Percentiles rank a stretch among this genome's conserved stretches.
These are phyloP conservation scores for Palythoa caribaeorum DNA, from an alignment of 92 coral and sea anemone genomes.

Conservation along the genomic window DNA sequence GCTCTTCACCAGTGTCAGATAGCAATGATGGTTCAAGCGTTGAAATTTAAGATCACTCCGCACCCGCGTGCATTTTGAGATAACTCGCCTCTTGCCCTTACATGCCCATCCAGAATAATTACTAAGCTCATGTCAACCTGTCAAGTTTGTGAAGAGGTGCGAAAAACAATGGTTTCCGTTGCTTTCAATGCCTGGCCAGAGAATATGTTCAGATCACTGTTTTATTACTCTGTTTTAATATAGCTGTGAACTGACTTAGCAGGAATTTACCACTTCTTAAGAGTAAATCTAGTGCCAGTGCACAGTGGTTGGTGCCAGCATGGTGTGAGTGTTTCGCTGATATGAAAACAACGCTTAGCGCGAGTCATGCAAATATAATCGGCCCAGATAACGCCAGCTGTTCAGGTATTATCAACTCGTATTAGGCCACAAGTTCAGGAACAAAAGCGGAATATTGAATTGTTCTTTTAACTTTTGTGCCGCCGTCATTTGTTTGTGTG, in stretches of 20 bases:
- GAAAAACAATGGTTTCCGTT: conserved; percentile 35
- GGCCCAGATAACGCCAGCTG: conserved; percentile 38
- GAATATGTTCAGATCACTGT: conserved; percentile 3
- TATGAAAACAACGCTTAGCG: background rate
- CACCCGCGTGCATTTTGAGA: conserved; percentile 44
- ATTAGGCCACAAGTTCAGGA: conserved; percentile 21
- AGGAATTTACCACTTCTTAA: conserved; percentile 29
- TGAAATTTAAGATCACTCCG: conserved; percentile 38
- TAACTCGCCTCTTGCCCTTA: conserved; percentile 53
- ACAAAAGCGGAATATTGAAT: conserved; percentile 29
- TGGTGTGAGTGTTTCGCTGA: background rate
- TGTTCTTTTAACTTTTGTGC: conserved; percentile 17
- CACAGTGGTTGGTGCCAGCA: conserved; percentile 1
- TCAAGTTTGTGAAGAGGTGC: conserved; percentile 56
- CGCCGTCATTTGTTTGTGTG: conserved; percentile 2
- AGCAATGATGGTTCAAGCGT: background rate
- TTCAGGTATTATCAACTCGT: background rate
- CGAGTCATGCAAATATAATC: conserved; percentile 42
- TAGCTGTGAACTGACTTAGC: conserved; percentile 25
- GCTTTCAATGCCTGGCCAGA: conserved; percentile 22
- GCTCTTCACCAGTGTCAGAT: conserved; percentile 1
- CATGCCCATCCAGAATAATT: conserved; percentile 67
- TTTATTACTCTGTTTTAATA: background rate
- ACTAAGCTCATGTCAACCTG: conserved; percentile 60
- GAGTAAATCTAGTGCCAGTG: background rate